phyloP scores from a whole-genome alignment of 2,888 invertebrate species.

The Epistrophella euchroma region DNA sequence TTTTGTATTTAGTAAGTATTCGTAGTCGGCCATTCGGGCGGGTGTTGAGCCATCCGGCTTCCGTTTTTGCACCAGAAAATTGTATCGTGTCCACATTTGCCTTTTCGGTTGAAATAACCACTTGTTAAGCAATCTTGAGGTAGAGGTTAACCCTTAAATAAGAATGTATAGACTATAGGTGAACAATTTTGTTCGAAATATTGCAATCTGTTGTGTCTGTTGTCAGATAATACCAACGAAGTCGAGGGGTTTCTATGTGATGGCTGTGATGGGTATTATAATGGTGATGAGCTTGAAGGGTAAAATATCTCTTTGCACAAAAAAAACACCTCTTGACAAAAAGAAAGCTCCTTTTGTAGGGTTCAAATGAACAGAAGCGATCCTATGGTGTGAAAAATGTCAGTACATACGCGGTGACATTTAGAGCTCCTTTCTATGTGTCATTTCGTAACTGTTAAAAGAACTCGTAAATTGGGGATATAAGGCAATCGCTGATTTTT shows the following conservation, averaged over 20 bases:
- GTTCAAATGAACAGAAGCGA: slow-evolving; percentile 14
- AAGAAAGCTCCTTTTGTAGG: slow-evolving; percentile 23
- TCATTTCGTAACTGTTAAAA: slow-evolving; percentile 18
- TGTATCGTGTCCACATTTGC: slow-evolving; percentile 43
- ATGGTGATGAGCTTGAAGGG: slow-evolving; percentile 43
- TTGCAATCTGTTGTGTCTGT: slow-evolving; percentile 48
- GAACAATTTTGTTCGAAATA: slow-evolving; percentile 19
- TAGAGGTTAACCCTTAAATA: slow-evolving; percentile 58
- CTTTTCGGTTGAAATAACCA: slow-evolving; percentile 44
- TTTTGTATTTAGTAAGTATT: not conserved
- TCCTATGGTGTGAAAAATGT: slow-evolving; percentile 29
- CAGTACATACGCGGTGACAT: slow-evolving; percentile 51
- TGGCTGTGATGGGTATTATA: slow-evolving; percentile 24
- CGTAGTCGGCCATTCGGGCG: slow-evolving; percentile 18
- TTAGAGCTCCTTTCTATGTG: slow-evolving; percentile 35
- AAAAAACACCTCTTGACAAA: not conserved
- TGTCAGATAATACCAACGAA: slow-evolving; percentile 1
- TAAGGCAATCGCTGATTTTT: slow-evolving; percentile 11
- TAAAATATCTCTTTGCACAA: not conserved
- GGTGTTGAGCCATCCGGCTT: slow-evolving; percentile 59
- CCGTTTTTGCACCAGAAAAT: slow-evolving; percentile 35
- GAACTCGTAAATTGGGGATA: not conserved
- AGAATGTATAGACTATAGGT: slow-evolving; percentile 38
- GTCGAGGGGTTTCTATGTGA: not conserved
- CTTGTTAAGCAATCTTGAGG: slow-evolving; percentile 68